Evolutionary conservation across 2,888 invertebrate genomes (phyloP), one percentile per base, ranked within the genome.

Genomic region (Synergus gifuensis): DNA sequence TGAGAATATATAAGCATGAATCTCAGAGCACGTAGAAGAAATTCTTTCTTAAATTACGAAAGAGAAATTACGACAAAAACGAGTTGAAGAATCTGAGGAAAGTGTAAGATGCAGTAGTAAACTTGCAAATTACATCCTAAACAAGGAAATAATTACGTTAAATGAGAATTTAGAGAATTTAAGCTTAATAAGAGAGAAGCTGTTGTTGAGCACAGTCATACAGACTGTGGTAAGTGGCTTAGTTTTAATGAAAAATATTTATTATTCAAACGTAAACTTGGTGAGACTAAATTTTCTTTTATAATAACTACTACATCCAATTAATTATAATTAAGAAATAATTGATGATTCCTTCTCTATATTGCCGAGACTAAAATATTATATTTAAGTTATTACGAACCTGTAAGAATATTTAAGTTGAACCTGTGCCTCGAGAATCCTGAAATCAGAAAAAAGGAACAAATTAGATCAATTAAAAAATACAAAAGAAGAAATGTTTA

Each of bases 331-430:
- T 28, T 2, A 3, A 28, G 28, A 28, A 3, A 28, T 28, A 3
- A 28, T 28, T 28, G 28, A 28, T 28, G 3, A 28, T 28, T 28
- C 3, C 28, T 28, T 28, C 28, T 28, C 28, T 28, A 8, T n/a
- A n/a, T n/a, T n/a, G 8, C 11, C 12, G 18, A 16, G 14, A 54
- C 67, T n/a, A 54, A 54, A 78, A 73, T 73, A 62, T 64, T 60
- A 54, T n/a, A 54, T 28, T 54, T n/a, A 58, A 40, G 49, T 67
- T 42, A 76, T 78, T 76, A 82, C 83, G 54, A 64, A 84, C 83
- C 83, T 81, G 80, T 76, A 81, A 78, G 28, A 64, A 78, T 12
- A 76, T 80, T 78, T 58, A 76, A 79, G 76, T 54, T 16, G 76
- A 79, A 79, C 8, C 4, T 22, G 40, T 77, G 63, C 67, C 40